Percentiles rank a stretch among this genome's conserved stretches.
These are phyloP conservation scores for Dipodomys stephensi DNA, from an alignment of 2,113 vertebrate genomes.

Conservation along the genomic window DNA sequence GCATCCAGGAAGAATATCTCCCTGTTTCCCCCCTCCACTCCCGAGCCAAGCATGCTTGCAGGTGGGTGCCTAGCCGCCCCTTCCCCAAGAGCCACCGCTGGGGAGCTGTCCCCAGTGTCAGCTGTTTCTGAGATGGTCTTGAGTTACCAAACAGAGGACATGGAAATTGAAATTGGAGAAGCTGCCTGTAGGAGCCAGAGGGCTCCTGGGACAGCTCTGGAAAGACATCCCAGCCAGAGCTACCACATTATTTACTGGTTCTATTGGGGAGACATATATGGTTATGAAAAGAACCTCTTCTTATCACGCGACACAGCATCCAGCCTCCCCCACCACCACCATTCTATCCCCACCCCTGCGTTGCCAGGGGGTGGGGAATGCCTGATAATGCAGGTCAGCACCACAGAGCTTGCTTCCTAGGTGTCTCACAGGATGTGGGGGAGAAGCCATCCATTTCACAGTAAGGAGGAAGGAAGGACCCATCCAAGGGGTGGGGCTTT, in stretches of 20 bases:
- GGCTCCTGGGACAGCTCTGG: neutral
- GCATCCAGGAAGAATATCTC: neutral
- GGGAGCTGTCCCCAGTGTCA: conserved; percentile 36
- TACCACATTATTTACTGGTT: conserved; percentile 40
- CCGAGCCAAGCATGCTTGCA: neutral
- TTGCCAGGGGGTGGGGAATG: neutral
- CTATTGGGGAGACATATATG: conserved; percentile 57
- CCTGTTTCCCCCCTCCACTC: too few relatives aligned
- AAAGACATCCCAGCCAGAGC: neutral
- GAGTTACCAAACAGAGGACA: conserved; percentile 80
- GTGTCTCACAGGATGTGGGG: too few relatives aligned
- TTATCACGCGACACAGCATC: neutral
- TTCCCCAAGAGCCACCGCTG: neutral
- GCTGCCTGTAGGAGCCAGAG: conserved; percentile 63
- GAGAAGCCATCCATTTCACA: too few relatives aligned
- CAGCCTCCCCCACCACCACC: neutral
- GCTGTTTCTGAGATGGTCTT: conserved; percentile 72
- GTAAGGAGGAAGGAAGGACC: neutral
- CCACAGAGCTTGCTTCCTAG: neutral
- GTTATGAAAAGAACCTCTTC: conserved; percentile 49
- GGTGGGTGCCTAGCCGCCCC: neutral
- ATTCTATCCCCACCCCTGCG: neutral
- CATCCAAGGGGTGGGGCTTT: neutral
- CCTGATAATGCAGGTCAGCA: rapidly evolving
- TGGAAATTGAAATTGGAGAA: conserved; percentile 84